These are phyloP conservation scores for Drosophila elegans DNA, from an alignment of 1,140 invertebrate species.

Conservation along the genomic window DNA sequence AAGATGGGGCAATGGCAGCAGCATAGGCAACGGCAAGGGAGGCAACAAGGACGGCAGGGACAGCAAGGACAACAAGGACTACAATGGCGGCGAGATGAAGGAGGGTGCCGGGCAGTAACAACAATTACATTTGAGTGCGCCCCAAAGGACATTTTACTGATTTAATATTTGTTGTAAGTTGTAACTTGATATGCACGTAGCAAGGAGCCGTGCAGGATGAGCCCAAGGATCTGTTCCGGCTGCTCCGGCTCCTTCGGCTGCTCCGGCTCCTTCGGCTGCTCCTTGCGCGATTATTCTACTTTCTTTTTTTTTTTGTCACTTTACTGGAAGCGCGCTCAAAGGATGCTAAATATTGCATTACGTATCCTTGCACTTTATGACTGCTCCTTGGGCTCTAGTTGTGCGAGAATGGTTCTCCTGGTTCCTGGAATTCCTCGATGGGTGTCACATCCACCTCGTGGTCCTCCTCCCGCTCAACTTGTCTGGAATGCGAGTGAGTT, in stretches of 20 bases:
- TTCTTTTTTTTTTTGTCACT: slow-evolving; percentile 64
- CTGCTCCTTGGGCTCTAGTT: slow-evolving; percentile 29
- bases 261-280: slow-evolving; percentile 10
- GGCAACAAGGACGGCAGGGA: slow-evolving; percentile 11
- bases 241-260: slow-evolving; percentile 7
- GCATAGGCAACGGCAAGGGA: slow-evolving; percentile 3
- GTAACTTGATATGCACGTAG: slow-evolving; percentile 79
- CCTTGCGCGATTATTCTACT: slow-evolving; percentile 6
- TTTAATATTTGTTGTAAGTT: slow-evolving; percentile 83
- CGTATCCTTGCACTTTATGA: slow-evolving; percentile 81
- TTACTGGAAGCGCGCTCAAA: slow-evolving; percentile 74
- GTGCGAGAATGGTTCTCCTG: too few species aligned
- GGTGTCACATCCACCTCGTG: not conserved
- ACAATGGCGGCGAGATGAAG: slow-evolving; percentile 37
- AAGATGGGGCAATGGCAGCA: too few species aligned
- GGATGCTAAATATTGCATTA: slow-evolving; percentile 81
- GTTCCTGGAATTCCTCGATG: not conserved
- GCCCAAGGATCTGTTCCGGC: slow-evolving; percentile 46
- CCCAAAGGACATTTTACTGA: slow-evolving; percentile 82
- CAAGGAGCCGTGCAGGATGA: slow-evolving; percentile 38
- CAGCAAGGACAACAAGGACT: slow-evolving; percentile 30
- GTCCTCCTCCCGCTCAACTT: slow-evolving; percentile 17
- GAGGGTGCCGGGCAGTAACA: slow-evolving; percentile 33
- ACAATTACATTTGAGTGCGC: slow-evolving; percentile 80
- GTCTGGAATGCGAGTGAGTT: slow-evolving; percentile 32